Evolutionary conservation across 2,113 vertebrate species (phyloP).

Genomic region (Panthera uncia): DNA sequence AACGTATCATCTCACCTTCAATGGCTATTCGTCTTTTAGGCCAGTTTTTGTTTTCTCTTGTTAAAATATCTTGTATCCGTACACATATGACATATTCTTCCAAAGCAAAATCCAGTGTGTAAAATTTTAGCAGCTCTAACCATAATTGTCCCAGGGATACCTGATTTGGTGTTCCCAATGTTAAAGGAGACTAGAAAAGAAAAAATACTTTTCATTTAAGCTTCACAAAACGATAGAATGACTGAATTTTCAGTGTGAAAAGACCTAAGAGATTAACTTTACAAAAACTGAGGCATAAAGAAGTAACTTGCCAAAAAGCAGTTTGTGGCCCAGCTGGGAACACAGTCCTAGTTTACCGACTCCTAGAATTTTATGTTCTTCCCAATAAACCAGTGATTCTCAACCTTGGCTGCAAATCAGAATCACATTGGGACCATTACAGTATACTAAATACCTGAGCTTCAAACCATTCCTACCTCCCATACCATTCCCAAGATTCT

Average conservation of each 20-base stretch:
- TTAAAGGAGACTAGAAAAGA: slow-evolving; percentile 89
- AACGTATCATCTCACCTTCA: slow-evolving; percentile 88
- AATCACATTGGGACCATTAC: slow-evolving; percentile 6
- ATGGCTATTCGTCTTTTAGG: slow-evolving; percentile 97
- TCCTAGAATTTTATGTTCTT: slow-evolving; percentile 43
- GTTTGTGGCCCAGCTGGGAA: neutral
- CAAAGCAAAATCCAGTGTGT: slow-evolving; percentile 98
- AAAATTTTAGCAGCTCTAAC: slow-evolving; percentile 97
- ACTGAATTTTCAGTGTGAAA: slow-evolving; percentile 48
- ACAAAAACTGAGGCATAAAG: slow-evolving; percentile 45
- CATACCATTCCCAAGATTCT: neutral
- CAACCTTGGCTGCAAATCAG: slow-evolving; percentile 9
- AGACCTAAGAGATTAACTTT: neutral
- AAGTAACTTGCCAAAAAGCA: slow-evolving; percentile 24
- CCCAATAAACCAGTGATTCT: slow-evolving; percentile 42
- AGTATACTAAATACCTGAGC: neutral
- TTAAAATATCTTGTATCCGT: slow-evolving; percentile 92
- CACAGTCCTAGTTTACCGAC: slow-evolving; percentile 18
- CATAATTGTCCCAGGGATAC: slow-evolving; percentile 94
- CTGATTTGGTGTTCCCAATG: slow-evolving; percentile 84
- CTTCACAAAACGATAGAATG: slow-evolving; percentile 28
- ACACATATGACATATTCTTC: slow-evolving; percentile 98
- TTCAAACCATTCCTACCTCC: neutral
- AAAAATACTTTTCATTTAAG: slow-evolving; percentile 70
- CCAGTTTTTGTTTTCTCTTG: slow-evolving; percentile 97